Evolutionary conservation across 2,113 vertebrate species (phyloP).

Genomic region (Leucoraja erinaceus): DNA sequence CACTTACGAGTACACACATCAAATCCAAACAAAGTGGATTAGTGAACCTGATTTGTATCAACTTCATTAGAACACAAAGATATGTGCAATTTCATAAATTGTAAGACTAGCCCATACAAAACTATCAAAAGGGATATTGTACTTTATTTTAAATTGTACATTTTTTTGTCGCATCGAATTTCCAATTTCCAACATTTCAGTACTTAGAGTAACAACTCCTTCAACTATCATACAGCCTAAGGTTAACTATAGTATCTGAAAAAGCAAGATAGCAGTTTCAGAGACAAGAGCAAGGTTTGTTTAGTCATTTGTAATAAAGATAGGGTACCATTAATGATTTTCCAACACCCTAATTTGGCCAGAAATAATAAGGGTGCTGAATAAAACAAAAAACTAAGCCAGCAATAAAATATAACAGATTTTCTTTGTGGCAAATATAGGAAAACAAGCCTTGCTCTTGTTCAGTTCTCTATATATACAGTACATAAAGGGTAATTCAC

Average conservation of each 20-base stretch:
- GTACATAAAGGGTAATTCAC: conserved; percentile 99
- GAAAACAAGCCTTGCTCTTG: conserved; percentile 98
- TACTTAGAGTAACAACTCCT: conserved; percentile 99
- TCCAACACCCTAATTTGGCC: conserved; percentile 69
- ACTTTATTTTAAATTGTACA: conserved; percentile 30
- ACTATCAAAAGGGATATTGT: conserved; percentile 37
- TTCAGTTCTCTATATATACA: conserved; percentile 99
- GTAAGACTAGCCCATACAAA: conserved; percentile 15
- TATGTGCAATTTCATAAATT: conserved; percentile 30
- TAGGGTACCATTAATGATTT: conserved; percentile 49
- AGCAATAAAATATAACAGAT: conserved; percentile 19
- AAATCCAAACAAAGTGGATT: conserved; percentile 30
- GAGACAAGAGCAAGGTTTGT: conserved; percentile 98
- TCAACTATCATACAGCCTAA: conserved; percentile 97
- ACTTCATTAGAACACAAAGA: conserved; percentile 38
- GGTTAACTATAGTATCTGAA: conserved; percentile 99
- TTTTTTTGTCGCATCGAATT: conserved; percentile 50
- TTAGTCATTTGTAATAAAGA: conserved; percentile 78
- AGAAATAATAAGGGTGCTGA: background rate
- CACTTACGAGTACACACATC: conserved; percentile 19
- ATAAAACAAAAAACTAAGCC: background rate
- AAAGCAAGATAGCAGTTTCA: conserved; percentile 98
- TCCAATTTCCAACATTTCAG: conserved; percentile 91
- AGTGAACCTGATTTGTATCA: background rate
- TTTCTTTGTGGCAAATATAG: conserved; percentile 24